phyloP scores from a whole-genome alignment of 2,113 vertebrate species.

The Etia nguti region DNA sequence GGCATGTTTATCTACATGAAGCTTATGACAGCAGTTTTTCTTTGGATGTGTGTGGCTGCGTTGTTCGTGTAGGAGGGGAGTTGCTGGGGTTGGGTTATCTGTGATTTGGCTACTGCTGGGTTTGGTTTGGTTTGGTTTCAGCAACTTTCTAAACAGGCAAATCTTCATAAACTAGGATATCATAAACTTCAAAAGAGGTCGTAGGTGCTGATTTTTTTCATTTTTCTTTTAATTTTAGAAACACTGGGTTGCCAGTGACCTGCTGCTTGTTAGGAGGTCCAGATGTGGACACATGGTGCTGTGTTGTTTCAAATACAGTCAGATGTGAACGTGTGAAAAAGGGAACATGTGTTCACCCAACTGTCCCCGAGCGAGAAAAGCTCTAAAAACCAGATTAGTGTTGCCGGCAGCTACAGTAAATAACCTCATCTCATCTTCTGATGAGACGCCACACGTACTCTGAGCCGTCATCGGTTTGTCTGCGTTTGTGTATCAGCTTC shows the following conservation, averaged over 20 bases:
- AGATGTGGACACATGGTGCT: not conserved
- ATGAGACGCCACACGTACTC: not conserved
- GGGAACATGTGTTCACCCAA: not conserved
- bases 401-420: not conserved
- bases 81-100: not conserved
- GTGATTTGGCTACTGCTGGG: not conserved
- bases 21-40: not conserved
- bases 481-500: not conserved
- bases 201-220: not conserved
- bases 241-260: not conserved
- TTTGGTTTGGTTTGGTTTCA: not conserved
- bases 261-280: not conserved
- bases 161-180: not conserved
- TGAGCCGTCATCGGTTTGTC: not conserved
- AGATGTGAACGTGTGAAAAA: not conserved
- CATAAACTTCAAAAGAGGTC: not conserved
- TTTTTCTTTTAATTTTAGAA: not conserved
- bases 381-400: not conserved
- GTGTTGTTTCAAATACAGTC: not conserved
- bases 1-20: accelerated
- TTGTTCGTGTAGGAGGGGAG: not conserved
- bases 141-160: too few relatives aligned
- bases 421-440: not conserved
- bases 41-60: not conserved
- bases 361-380: not conserved